phyloP scores from a whole-genome alignment of 1,140 invertebrate genomes.

The Tetranychus cinnabarinus region DNA sequence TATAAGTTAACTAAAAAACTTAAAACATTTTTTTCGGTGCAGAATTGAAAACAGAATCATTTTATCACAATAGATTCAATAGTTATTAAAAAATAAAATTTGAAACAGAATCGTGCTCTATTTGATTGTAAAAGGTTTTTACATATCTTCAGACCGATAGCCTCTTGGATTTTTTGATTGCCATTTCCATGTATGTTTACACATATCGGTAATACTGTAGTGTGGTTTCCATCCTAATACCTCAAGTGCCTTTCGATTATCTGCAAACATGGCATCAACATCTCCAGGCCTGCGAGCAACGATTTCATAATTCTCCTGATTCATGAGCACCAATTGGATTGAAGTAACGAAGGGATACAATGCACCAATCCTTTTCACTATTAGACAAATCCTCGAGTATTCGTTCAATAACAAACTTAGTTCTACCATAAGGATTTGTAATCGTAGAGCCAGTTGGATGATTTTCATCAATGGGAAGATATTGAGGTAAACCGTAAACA shows the following conservation, averaged over 20 bases:
- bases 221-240: constrained; percentile 61
- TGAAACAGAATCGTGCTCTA: too few species aligned
- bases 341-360: constrained; percentile 69
- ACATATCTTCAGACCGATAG: constrained; percentile 22
- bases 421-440: constrained; percentile 90
- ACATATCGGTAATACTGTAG: constrained; percentile 61
- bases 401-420: constrained; percentile 94
- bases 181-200: constrained; percentile 69
- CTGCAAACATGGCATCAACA: constrained; percentile 62
- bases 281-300: constrained; percentile 53
- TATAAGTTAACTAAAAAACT: too few species aligned
- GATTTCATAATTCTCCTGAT: constrained; percentile 61
- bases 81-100: too few species aligned
- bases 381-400: constrained; percentile 51
- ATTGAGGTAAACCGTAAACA: constrained; percentile 65
- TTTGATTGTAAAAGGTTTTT: too few species aligned
- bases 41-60: too few species aligned
- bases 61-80: too few species aligned
- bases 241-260: constrained; percentile 43
- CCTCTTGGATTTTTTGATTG: constrained; percentile 66
- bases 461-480: constrained; percentile 60
- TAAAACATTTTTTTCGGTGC: too few species aligned
- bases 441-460: constrained; percentile 57
- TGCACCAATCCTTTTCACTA: constrained; percentile 22
- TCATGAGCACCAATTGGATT: constrained; percentile 94